Conservation (phyloP, 1,140 invertebrate species). For the Tetramorium simillimum region DNA sequence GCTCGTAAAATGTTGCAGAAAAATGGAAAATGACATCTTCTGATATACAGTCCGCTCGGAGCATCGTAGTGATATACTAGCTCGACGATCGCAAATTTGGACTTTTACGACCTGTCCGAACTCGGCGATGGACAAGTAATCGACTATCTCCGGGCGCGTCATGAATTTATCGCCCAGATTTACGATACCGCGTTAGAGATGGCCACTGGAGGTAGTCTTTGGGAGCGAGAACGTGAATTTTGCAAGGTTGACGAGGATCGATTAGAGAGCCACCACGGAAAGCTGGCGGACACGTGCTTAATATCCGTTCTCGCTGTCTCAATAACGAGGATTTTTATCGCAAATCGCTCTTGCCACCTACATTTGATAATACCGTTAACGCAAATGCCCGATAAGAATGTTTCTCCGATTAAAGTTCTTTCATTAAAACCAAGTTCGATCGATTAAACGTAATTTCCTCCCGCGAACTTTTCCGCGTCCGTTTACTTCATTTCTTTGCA, state of each 20-base stretch:
- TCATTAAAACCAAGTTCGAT: neutral
- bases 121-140: neutral
- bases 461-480: conserved; percentile 6
- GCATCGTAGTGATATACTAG: neutral
- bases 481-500: conserved; percentile 23
- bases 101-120: neutral
- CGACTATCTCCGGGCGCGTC: neutral
- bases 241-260: neutral
- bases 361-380: neutral
- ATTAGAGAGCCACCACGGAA: neutral
- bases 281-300: neutral
- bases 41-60: neutral
- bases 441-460: conserved; percentile 24
- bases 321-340: conserved; percentile 5
- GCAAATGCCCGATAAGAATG: neutral
- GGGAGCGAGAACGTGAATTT: neutral
- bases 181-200: neutral
- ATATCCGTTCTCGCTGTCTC: neutral
- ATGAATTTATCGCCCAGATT: conserved; percentile 21
- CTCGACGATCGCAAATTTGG: conserved; percentile 7
- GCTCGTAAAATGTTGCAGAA: neutral
- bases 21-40: conserved; percentile 11
- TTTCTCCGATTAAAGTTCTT: conserved; percentile 18
- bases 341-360: neutral
- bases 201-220: neutral